Evolutionary conservation across 1,140 invertebrate genomes (phyloP).

Genomic region (Cataglyphis hispanica): DNA sequence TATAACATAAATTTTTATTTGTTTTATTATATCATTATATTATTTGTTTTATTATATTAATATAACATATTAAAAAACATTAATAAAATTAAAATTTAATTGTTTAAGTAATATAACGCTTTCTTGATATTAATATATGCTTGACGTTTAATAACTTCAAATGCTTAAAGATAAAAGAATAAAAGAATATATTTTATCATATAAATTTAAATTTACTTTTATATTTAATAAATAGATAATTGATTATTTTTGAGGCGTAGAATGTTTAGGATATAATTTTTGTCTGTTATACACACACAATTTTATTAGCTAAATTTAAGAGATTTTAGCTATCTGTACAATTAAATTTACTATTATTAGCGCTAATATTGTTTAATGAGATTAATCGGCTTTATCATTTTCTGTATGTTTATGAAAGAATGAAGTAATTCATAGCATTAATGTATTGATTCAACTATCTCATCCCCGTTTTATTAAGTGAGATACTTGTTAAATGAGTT

Average conservation of each 20-base stretch:
- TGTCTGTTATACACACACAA: not conserved
- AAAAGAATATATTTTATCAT: too few species aligned
- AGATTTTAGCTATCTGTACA: not conserved
- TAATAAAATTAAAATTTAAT: not conserved
- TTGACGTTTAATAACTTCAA: too few species aligned
- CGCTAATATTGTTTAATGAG: not conserved
- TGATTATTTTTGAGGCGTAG: too few species aligned
- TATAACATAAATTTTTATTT: too few species aligned
- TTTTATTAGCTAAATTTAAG: not conserved
- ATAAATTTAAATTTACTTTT: too few species aligned
- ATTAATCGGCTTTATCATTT: not conserved
- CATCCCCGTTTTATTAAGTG: not conserved
- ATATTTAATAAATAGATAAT: too few species aligned
- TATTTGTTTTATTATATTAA: too few species aligned
- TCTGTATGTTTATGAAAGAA: not conserved
- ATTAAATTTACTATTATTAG: not conserved
- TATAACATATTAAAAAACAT: not conserved
- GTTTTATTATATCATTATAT: too few species aligned
- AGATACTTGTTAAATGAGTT: not conserved
- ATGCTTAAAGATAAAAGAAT: too few species aligned
- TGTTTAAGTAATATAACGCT: not conserved
- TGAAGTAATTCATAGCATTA: slow-evolving; percentile 3
- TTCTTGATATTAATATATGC: too few species aligned
- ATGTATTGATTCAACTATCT: not conserved
- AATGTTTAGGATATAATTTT: not conserved